Conservation (phyloP, 1,140 invertebrate genomes). For the Charaxes varanes region DNA sequence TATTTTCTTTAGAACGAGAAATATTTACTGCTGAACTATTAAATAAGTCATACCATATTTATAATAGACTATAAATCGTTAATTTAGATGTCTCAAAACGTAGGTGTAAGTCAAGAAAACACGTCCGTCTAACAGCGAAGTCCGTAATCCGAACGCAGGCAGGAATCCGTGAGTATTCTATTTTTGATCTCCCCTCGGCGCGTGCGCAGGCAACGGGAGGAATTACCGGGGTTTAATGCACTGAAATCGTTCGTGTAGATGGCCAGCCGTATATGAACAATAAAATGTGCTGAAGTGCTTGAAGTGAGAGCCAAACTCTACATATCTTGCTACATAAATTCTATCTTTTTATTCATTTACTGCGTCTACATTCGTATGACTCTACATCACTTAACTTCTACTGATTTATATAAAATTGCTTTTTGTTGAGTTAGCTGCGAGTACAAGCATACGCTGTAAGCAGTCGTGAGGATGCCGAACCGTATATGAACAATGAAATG, state of each 20-base stretch:
- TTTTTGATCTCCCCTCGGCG: conserved; percentile 27
- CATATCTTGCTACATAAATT: background rate
- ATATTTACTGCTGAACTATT: too few species aligned
- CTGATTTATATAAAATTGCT: too few species aligned
- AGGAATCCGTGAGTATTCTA: conserved; percentile 27
- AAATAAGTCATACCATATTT: too few species aligned
- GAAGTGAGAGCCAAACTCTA: conserved; percentile 7
- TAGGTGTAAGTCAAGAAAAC: conserved; percentile 9
- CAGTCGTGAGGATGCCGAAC: conserved; percentile 10
- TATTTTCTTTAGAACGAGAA: too few species aligned
- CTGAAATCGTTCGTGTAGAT: conserved; percentile 18
- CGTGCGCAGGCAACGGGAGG: conserved; percentile 20
- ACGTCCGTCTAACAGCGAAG: conserved; percentile 21
- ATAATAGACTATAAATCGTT: too few species aligned
- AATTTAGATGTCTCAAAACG: too few species aligned
- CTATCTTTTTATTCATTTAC: conserved; percentile 1
- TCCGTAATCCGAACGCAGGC: conserved; percentile 24
- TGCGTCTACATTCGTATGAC: too few species aligned
- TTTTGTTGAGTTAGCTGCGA: too few species aligned
- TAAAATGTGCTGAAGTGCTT: conserved; percentile 15
- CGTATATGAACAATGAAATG: conserved; percentile 14
- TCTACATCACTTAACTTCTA: too few species aligned
- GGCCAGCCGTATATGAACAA: conserved; percentile 11
- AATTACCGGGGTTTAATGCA: conserved; percentile 27
- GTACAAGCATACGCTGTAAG: conserved; percentile 24